A percentile compares a stretch with the other conserved stretches of the same genome.
These are phyloP conservation scores for Lepus europaeus DNA, from an alignment of 2,113 vertebrate genomes.

Conservation along the genomic window DNA sequence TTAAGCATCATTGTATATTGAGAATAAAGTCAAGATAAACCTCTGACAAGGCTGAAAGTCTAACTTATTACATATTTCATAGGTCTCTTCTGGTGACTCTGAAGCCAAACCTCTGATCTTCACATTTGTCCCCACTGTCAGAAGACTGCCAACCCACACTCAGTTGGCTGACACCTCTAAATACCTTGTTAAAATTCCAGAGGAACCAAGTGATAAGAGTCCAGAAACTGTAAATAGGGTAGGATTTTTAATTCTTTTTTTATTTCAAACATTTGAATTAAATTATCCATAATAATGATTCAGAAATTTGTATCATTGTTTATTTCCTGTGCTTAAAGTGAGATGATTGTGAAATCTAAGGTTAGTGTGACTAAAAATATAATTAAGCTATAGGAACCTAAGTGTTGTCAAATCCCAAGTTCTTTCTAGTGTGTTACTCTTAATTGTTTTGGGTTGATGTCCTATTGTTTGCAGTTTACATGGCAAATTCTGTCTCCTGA, in stretches of 20 bases:
- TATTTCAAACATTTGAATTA: constrained; percentile 29
- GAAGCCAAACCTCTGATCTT: constrained; percentile 88
- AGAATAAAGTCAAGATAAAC: constrained; percentile 52
- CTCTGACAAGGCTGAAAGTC: constrained; percentile 30
- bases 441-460: background rate
- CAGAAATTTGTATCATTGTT: constrained; percentile 43
- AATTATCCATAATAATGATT: constrained; percentile 36
- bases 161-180: constrained; percentile 85
- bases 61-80: constrained; percentile 78
- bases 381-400: background rate
- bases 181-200: constrained; percentile 85
- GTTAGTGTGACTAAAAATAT: constrained; percentile 27
- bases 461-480: background rate
- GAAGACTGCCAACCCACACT: constrained; percentile 90
- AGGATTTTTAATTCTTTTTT: constrained; percentile 73
- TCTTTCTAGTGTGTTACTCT: background rate
- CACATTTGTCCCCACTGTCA: constrained; percentile 92
- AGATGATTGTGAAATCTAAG: constrained; percentile 26
- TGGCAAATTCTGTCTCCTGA: background rate
- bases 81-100: constrained; percentile 86
- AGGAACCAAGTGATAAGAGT: constrained; percentile 81
- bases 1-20: background rate
- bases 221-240: constrained; percentile 86
- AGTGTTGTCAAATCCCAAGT: background rate
- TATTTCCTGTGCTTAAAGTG: constrained; percentile 56